A percentile compares a stretch with the other conserved stretches of the same genome.
These are phyloP conservation scores for Cepphus grylle DNA, from an alignment of 2,113 vertebrate species.

Conservation along the genomic window DNA sequence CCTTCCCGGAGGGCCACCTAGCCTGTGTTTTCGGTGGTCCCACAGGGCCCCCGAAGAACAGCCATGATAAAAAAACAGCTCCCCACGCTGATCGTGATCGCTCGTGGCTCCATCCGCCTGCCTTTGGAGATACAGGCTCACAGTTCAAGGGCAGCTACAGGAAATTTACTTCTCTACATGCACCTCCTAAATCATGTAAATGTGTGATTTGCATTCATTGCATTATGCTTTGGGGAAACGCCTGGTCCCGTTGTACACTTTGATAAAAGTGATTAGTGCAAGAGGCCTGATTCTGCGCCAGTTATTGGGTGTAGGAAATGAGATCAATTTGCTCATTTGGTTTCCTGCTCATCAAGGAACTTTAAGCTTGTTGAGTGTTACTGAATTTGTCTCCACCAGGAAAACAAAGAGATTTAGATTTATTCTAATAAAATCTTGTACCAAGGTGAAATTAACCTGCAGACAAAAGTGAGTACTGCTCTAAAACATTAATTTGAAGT, in stretches of 20 bases:
- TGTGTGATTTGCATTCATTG: background rate
- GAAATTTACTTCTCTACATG: background rate
- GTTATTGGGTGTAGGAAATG: background rate
- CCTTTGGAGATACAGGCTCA: background rate
- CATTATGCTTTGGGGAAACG: background rate
- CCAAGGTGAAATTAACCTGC: background rate
- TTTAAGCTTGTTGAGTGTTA: background rate
- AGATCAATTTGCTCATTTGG: background rate
- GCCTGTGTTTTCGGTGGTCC: background rate
- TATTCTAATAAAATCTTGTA: background rate
- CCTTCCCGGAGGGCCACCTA: accelerated
- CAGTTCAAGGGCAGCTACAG: background rate
- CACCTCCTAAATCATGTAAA: background rate
- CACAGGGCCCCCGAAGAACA: background rate
- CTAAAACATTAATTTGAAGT: background rate
- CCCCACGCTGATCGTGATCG: accelerated
- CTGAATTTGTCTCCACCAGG: background rate
- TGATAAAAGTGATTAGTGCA: background rate
- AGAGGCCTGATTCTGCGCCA: background rate
- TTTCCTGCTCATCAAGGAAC: background rate
- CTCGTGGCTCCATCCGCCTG: accelerated
- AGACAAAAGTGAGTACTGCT: background rate
- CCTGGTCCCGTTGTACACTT: background rate
- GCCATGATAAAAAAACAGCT: accelerated
- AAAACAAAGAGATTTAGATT: background rate